These are phyloP conservation scores for Sylvilagus floridanus DNA, from an alignment of 2,797 vertebrate species.

Conservation along the genomic window DNA sequence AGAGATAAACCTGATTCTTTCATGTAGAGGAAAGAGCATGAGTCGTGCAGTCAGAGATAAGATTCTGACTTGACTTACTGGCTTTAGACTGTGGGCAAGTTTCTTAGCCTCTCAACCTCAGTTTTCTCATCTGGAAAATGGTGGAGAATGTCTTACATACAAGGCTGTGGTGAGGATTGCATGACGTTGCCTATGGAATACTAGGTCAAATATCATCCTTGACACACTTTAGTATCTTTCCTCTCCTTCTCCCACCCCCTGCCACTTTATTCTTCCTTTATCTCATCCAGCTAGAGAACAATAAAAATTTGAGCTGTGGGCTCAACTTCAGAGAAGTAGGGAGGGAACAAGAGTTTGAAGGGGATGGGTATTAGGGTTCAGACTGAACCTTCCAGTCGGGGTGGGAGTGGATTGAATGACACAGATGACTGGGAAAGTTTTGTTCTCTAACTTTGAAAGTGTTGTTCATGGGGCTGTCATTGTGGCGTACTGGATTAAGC, in stretches of 20 bases:
- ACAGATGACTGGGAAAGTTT: not conserved
- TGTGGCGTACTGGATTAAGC: too few species aligned
- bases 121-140: not conserved
- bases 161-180: not conserved
- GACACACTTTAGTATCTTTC: not conserved
- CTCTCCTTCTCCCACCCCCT: not conserved
- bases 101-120: not conserved
- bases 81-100: not conserved
- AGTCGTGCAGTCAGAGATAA: not conserved
- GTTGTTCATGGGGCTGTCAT: not conserved
- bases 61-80: not conserved
- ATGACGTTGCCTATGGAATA: not conserved
- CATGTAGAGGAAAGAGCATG: not conserved
- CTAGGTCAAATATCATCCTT: not conserved
- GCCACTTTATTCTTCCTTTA: not conserved
- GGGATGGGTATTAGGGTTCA: too few species aligned
- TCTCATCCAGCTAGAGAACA: not conserved
- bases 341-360: not conserved
- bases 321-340: not conserved
- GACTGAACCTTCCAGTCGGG: not conserved
- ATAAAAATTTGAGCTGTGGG: not conserved
- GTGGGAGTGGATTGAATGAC: not conserved
- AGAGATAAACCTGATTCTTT: not conserved
- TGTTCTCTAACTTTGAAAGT: conserved; percentile 19
- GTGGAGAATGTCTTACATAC: not conserved